phyloP scores from a whole-genome alignment of 2,113 vertebrate genomes.

The Heteronetta atricapilla region DNA sequence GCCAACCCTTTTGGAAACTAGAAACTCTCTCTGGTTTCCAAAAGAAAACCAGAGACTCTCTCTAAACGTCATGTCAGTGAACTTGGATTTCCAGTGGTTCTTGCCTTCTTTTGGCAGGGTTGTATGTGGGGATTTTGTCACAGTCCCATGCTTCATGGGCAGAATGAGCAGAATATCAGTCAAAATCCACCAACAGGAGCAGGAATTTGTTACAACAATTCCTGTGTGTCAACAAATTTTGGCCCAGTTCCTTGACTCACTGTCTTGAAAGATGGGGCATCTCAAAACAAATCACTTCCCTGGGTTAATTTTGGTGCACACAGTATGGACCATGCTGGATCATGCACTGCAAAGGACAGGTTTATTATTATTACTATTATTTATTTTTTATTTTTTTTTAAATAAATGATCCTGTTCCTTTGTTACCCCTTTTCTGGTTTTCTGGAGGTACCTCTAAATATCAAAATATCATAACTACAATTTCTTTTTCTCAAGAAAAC shows the following conservation, averaged over 20 bases:
- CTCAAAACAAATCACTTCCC: slow-evolving; percentile 19
- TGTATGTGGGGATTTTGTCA: slow-evolving; percentile 30
- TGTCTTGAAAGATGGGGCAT: background rate
- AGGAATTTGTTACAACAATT: slow-evolving; percentile 32
- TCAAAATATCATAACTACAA: background rate
- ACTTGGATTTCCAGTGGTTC: slow-evolving; percentile 43
- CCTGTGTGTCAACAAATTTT: slow-evolving; percentile 28
- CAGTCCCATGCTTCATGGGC: background rate
- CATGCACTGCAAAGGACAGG: background rate
- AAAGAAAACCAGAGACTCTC: background rate
- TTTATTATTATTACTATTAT: background rate
- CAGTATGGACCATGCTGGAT: background rate
- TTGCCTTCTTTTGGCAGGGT: slow-evolving; percentile 56
- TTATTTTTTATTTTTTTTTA: background rate
- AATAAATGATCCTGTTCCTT: background rate
- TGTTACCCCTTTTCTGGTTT: slow-evolving; percentile 42
- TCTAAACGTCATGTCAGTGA: background rate
- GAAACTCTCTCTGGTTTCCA: background rate
- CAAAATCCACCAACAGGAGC: slow-evolving; percentile 2
- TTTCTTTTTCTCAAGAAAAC: slow-evolving; percentile 14
- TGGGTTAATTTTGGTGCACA: slow-evolving; percentile 16
- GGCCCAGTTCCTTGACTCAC: slow-evolving; percentile 31
- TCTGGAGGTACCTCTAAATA: slow-evolving; percentile 15
- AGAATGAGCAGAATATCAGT: background rate
- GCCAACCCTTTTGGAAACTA: background rate